Base-by-base conservation (phyloP, 1,140 invertebrate species). In the Penaeus japonicus region DNA sequence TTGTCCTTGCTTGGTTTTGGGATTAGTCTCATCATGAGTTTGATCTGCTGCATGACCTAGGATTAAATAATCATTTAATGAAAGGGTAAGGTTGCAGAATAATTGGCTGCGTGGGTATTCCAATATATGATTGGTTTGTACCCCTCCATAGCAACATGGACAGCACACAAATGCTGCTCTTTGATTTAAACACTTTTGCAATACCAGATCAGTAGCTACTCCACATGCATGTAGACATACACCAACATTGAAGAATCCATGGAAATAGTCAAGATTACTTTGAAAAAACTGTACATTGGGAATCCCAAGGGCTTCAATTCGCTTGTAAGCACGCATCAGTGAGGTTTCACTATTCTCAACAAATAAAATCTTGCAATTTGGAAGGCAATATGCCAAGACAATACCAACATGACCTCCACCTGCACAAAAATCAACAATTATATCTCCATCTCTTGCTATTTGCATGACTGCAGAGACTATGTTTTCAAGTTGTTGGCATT, bases 321-420 rank as follows among this genome's bases (percentile, higher is more conserved):
- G 94, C 59, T 94, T 92, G 90, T 94, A 94, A 0, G 97, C 97
- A 92, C 96, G 94, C 4, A 94, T 92, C 73, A 99, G 91, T 0
- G 97, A 98, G 89, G 96, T 95, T 92, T 98, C 96, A 93, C 99
- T 99, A 91, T 99, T 99, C 92, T 99, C 98, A 75, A 99, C 93
- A 32, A 99, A 92, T 91, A 98, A 94, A 17, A 91, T 32, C 27
- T 92, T 91, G 85, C 92, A 93, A 2, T 92, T 79, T 12, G 97
- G 97, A 62, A 98, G 92, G 30, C 97, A 92, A 90, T 96, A 94
- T 0, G 97, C 97, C 57, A 98, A 91, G 5, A 98, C 91, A 90
- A 99, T 96, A 5, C 97, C 98, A 87, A 99, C 93, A 93, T 99
- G 97, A 3, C 98, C 98, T 90, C 96, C 96, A 4, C 98, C 98